Evolutionary conservation across 2,797 vertebrate genomes (phyloP).

Genomic region (Paratrypauchen microcephalus): DNA sequence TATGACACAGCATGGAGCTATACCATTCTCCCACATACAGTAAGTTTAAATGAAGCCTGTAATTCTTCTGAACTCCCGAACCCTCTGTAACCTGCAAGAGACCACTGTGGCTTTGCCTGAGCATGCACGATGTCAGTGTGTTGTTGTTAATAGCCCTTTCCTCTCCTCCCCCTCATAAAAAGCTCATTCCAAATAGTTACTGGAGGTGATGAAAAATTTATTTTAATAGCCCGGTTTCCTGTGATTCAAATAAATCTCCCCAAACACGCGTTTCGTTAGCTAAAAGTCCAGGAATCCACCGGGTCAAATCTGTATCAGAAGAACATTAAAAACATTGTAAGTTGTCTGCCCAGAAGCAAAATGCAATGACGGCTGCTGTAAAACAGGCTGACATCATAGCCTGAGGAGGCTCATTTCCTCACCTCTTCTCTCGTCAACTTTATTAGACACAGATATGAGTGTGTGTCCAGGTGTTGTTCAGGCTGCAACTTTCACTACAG

Average conservation of each 20-base stretch:
- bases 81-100: slow-evolving; percentile 28
- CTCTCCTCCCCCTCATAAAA: slow-evolving; percentile 38
- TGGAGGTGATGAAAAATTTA: neutral
- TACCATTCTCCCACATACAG: slow-evolving; percentile 15
- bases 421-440: slow-evolving; percentile 31
- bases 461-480: slow-evolving; percentile 42
- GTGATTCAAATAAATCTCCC: slow-evolving; percentile 9
- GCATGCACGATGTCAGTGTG: slow-evolving; percentile 64
- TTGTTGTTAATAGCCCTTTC: slow-evolving; percentile 64
- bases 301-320: slow-evolving; percentile 18
- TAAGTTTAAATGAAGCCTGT: slow-evolving; percentile 45
- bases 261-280: slow-evolving; percentile 25
- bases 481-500: slow-evolving; percentile 29
- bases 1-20: slow-evolving; percentile 15
- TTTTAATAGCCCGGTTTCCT: slow-evolving; percentile 1
- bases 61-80: slow-evolving; percentile 40
- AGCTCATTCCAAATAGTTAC: slow-evolving; percentile 32
- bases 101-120: slow-evolving; percentile 49
- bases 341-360: slow-evolving; percentile 44
- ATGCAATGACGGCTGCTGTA: slow-evolving; percentile 69
- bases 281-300: slow-evolving; percentile 51
- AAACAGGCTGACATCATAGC: slow-evolving; percentile 71
- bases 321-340: slow-evolving; percentile 21
- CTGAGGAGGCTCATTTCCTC: slow-evolving; percentile 47
- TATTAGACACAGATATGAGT: slow-evolving; percentile 23